Base-by-base conservation (phyloP, 2,113 vertebrate species). In the Solea solea region DNA sequence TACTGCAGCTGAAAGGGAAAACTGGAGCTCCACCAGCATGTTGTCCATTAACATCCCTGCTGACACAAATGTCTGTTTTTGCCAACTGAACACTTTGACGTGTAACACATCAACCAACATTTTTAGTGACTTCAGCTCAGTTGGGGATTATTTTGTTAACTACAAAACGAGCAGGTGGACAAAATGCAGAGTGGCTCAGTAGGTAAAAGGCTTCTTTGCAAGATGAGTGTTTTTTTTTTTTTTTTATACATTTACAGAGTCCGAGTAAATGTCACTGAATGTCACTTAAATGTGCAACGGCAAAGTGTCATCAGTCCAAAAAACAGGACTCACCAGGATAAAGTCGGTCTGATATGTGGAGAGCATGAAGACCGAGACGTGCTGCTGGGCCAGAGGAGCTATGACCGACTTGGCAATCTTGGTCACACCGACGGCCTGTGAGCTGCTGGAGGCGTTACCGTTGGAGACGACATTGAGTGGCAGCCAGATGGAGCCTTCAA, bases 401-500 rank as follows among this genome's bases (percentile, higher is more conserved):
- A 99, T 99, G 82, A 99, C 98, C 0, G 98, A 99, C 55, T 97
- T 94, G 53, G 97, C 97, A 0, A 99, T 98, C 89, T 98, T 99
- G 78, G 97, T 99, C 86, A 99, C 97, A 0, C 98, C 97, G 0
- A 96, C 95, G 1, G 96, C 95, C 90, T 97, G 97, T 3, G 94
- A 94, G 69, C 94, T 94, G 14, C 92, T 90, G 67, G 94, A 92
- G 0, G 87, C 80, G 3, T 96, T 94, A 15, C 96, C 96, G 0
- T 95, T 96, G 82, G 96, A 98, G 7, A 95, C 93, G 0, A 99
- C 97, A 0, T 95, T 99, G 90, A 99, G 95, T 9, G 97, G 96
- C 84, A 98, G 91, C 98, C 98, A 99, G 0, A 94, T 95, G 27
- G 96, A 96, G 65, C 95, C 91, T 0, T 96, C 97, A 28, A 97